Evolutionary conservation across 2,113 vertebrate species (phyloP).

Genomic region (Pseudorasbora parva): DNA sequence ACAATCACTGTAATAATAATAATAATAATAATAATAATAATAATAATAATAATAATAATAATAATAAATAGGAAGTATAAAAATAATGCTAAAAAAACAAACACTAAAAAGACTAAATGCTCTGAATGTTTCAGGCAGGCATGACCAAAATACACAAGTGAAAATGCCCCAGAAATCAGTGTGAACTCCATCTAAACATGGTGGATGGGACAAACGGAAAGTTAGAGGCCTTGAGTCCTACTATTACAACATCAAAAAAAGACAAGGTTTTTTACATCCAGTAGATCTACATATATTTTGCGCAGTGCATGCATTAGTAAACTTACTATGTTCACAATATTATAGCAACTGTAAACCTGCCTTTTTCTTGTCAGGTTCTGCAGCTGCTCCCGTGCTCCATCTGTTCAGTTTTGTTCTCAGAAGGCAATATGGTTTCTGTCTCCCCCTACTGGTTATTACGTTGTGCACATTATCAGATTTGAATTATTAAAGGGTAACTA

Average conservation of each 20-base stretch:
- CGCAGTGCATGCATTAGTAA: background rate
- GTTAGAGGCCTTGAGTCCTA: background rate
- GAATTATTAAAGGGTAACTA: too few species aligned
- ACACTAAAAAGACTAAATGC: too few species aligned
- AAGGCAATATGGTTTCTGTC: background rate
- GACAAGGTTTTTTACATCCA: background rate
- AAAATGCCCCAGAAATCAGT: background rate
- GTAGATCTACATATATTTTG: background rate
- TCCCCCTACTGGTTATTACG: background rate
- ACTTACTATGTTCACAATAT: background rate
- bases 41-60: too few species aligned
- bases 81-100: too few species aligned
- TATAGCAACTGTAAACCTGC: background rate
- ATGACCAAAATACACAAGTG: background rate
- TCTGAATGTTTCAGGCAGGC: background rate
- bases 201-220: background rate
- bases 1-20: background rate
- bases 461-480: background rate
- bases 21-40: too few species aligned
- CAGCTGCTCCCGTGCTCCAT: background rate
- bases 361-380: background rate
- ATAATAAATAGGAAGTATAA: background rate
- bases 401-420: background rate
- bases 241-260: background rate
- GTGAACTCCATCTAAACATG: background rate